A percentile compares a stretch with the other conserved stretches of the same genome.
phyloP scores from a whole-genome alignment of 2,797 vertebrate genomes.

The Perodicticus potto region DNA sequence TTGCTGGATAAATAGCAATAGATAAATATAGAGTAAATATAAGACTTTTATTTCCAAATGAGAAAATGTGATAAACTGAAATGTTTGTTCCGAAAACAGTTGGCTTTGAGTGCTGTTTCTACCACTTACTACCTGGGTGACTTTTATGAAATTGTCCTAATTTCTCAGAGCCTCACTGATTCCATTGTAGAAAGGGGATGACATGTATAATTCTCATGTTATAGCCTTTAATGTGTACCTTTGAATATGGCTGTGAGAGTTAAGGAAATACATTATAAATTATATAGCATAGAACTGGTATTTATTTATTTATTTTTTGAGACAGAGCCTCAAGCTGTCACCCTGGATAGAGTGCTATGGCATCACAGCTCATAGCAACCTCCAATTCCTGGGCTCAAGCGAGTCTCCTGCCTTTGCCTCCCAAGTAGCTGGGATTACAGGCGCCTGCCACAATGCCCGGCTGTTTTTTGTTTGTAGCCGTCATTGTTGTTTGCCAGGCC shows the following conservation, averaged over 20 bases:
- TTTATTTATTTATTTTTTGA: too few relatives aligned
- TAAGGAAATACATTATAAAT: slow-evolving; percentile 52
- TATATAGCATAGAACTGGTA: background rate
- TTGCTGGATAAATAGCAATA: too few relatives aligned
- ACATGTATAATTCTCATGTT: background rate
- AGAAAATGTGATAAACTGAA: background rate
- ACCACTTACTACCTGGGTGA: background rate
- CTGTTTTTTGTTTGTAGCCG: too few relatives aligned
- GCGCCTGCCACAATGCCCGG: too few relatives aligned
- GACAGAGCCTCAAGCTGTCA: too few relatives aligned
- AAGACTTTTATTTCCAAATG: slow-evolving; percentile 1
- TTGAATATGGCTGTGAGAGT: background rate
- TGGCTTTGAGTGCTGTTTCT: background rate
- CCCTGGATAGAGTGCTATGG: too few relatives aligned
- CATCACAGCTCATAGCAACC: too few relatives aligned
- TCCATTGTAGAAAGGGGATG: background rate
- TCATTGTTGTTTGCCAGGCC: too few relatives aligned
- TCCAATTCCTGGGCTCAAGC: too few relatives aligned
- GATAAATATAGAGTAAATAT: background rate
- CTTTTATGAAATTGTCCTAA: slow-evolving; percentile 15
- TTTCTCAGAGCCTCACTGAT: background rate
- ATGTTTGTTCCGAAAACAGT: background rate
- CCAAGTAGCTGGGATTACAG: too few relatives aligned
- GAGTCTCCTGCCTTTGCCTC: too few relatives aligned
- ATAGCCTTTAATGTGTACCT: background rate